A percentile compares a stretch with the other conserved stretches of the same genome.
phyloP scores from a whole-genome alignment of 2,113 vertebrate genomes.

The Dunckerocampus dactyliophorus region DNA sequence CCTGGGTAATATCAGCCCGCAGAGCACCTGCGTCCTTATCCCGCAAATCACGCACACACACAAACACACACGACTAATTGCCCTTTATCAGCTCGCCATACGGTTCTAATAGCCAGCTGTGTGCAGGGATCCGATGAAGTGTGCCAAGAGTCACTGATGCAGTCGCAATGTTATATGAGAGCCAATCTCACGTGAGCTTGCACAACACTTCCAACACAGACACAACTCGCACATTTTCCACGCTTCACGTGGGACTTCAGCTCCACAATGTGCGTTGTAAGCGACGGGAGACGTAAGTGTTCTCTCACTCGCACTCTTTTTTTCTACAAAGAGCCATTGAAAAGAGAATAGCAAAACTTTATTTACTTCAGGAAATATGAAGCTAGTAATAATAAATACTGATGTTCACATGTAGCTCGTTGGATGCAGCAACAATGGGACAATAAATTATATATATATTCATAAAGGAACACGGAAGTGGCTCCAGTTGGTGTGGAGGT shows the following conservation, averaged over 20 bases:
- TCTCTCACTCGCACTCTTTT: slow-evolving; percentile 15
- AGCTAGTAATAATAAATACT: slow-evolving; percentile 48
- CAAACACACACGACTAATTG: slow-evolving; percentile 50
- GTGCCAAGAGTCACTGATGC: slow-evolving; percentile 43
- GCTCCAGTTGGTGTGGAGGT: slow-evolving; percentile 1
- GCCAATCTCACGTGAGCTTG: slow-evolving; percentile 30
- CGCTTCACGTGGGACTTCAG: slow-evolving; percentile 2
- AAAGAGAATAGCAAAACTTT: slow-evolving; percentile 21
- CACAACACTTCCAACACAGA: slow-evolving; percentile 18
- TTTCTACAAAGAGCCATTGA: slow-evolving; percentile 21
- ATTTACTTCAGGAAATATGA: slow-evolving; percentile 33
- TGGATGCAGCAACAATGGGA: slow-evolving; percentile 7
- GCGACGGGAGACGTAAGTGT: neutral
- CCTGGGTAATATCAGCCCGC: slow-evolving; percentile 64
- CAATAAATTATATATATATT: slow-evolving; percentile 9
- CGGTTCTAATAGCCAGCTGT: slow-evolving; percentile 65
- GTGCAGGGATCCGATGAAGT: slow-evolving; percentile 42
- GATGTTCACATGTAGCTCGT: slow-evolving; percentile 16
- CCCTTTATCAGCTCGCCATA: slow-evolving; percentile 42
- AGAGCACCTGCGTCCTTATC: slow-evolving; percentile 59
- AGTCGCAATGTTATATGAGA: slow-evolving; percentile 41
- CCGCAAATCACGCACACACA: slow-evolving; percentile 23
- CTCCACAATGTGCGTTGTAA: neutral
- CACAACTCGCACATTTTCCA: neutral
- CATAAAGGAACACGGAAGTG: neutral